These are phyloP conservation scores for Hyalella azteca DNA, from an alignment of 2,888 invertebrate genomes.

Conservation along the genomic window DNA sequence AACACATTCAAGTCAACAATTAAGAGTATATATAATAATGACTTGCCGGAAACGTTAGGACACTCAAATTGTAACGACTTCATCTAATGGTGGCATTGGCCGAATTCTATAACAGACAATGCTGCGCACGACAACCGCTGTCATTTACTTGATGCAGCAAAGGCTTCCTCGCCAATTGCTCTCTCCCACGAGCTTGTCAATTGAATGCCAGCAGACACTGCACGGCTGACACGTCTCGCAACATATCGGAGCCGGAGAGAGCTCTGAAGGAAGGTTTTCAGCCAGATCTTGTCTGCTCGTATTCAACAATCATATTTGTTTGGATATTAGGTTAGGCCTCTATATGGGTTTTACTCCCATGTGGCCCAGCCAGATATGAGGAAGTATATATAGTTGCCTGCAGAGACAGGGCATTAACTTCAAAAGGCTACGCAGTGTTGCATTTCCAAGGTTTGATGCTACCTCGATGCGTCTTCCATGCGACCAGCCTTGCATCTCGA, in stretches of 20 bases:
- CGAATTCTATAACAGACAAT: too few species aligned
- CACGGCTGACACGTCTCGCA: background rate
- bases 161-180: background rate
- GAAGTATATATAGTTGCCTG: background rate
- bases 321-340: slow-evolving; percentile 14
- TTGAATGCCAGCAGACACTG: background rate
- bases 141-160: background rate
- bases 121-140: background rate
- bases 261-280: background rate
- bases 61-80: too few species aligned
- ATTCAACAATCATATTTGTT: slow-evolving; percentile 10
- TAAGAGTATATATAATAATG: too few species aligned
- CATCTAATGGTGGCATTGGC: too few species aligned
- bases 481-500: background rate
- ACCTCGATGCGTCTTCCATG: background rate
- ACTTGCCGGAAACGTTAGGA: too few species aligned
- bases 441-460: background rate
- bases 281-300: background rate
- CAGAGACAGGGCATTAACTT: background rate
- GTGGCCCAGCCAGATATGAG: background rate
- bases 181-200: background rate
- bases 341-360: slow-evolving; percentile 9
- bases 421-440: background rate
- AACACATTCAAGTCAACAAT: too few species aligned
- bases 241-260: background rate